Evolutionary conservation across 2,888 invertebrate genomes (phyloP), one percentile per base, ranked within the genome.

Genomic region (Caenorhabditis uteleia): DNA sequence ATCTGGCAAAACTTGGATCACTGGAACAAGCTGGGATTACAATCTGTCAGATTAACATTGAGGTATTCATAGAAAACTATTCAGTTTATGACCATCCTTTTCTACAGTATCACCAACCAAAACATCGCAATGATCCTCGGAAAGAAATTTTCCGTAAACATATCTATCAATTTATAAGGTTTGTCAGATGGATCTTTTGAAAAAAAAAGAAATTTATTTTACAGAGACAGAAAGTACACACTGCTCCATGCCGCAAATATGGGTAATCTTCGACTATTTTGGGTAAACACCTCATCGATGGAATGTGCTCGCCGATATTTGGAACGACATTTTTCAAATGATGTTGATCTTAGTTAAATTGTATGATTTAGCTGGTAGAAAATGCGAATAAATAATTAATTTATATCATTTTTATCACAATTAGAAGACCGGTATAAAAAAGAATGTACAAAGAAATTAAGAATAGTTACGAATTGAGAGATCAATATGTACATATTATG

Each of bases 21-120:
- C 26, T 64, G 14, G 64, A 57, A n/a, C 21, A 49, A 25, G 45
- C 53, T n/a, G 58, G 57, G 14, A 54, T 64, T 3, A 54, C 53
- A 26, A 45, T 64, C 6, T 64, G 64, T 31, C 64, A 64, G 16
- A 58, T 64, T 20, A 64, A 64, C 21, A 47, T 64, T 31, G 54
- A 50, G 44, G 59, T 59, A 36, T n/a, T n/a, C n/a, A n/a, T n/a
- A n/a, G n/a, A n/a, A n/a, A n/a, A n/a, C n/a, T n/a, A n/a, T n/a
- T n/a, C n/a, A n/a, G n/a, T n/a, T n/a, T n/a, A n/a, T n/a, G n/a
- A n/a, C n/a, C n/a, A n/a, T n/a, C n/a, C n/a, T n/a, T n/a, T n/a
- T n/a, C n/a, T n/a, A n/a, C n/a, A n/a, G 43, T 53, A 3, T 14
- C 31, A 29, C 14, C 31, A 12, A 29, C 31, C 31, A 18, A 38